Conservation (phyloP, 2,888 invertebrate genomes). For the Idaea biselata region DNA sequence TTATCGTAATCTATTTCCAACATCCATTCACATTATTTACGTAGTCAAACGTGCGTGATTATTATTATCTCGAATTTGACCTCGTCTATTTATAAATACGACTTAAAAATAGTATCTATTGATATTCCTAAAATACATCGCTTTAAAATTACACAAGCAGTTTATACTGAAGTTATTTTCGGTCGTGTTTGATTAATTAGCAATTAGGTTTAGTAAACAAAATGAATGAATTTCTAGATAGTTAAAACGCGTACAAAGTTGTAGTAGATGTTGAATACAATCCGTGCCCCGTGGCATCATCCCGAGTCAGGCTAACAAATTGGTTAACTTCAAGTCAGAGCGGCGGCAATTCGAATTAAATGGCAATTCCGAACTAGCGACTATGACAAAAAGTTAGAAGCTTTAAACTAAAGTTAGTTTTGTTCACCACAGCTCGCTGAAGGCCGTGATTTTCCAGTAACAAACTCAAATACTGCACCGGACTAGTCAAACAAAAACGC, state of each 20-base stretch:
- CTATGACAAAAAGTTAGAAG: slow-evolving; percentile 56
- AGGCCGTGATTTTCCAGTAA: slow-evolving; percentile 36
- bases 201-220: neutral
- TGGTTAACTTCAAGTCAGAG: slow-evolving; percentile 31
- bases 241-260: neutral
- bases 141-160: neutral
- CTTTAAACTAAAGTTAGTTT: slow-evolving; percentile 51
- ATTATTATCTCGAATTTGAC: neutral
- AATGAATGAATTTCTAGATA: neutral
- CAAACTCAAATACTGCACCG: slow-evolving; percentile 24
- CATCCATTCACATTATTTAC: neutral
- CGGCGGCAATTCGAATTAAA: slow-evolving; percentile 43
- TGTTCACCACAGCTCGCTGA: slow-evolving; percentile 38
- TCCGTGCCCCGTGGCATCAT: slow-evolving; percentile 5
- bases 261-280: neutral
- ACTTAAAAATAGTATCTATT: neutral
- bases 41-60: neutral
- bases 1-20: neutral
- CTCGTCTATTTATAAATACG: neutral
- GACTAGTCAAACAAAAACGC: neutral
- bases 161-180: neutral
- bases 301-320: slow-evolving; percentile 23
- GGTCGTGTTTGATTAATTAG: neutral
- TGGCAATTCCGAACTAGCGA: slow-evolving; percentile 44
- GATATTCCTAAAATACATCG: neutral